phyloP scores from a whole-genome alignment of 2,113 vertebrate species.

The Tamias sibiricus region DNA sequence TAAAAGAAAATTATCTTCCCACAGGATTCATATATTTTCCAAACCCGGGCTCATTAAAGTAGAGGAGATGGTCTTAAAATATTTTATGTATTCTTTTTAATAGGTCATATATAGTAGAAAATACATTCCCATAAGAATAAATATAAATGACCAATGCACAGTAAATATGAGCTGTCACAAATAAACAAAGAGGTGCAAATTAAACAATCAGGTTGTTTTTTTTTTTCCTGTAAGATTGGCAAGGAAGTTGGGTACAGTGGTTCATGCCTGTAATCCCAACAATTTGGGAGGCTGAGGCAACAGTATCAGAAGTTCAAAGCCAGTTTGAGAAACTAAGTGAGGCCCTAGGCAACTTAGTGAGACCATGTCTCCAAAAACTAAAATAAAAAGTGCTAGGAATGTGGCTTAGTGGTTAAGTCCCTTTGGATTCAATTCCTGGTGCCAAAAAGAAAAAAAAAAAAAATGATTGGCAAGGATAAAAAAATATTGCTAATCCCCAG shows the following conservation, averaged over 20 bases:
- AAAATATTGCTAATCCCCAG: slow-evolving; percentile 27
- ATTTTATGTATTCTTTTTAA: slow-evolving; percentile 2
- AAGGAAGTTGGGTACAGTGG: neutral
- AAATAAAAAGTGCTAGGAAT: no score
- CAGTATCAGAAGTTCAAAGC: no score
- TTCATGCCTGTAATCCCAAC: no score
- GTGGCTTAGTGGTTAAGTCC: no score
- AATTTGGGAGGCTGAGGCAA: no score
- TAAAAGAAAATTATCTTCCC: neutral
- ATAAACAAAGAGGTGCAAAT: neutral
- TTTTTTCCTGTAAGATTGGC: neutral
- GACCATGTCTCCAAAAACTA: no score
- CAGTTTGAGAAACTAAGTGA: no score
- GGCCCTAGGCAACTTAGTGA: no score
- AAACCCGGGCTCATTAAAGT: neutral
- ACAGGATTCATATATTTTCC: neutral
- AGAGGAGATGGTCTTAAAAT: neutral
- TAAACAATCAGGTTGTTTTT: neutral
- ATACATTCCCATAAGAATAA: slow-evolving; percentile 5
- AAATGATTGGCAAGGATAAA: neutral
- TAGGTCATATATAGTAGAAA: neutral
- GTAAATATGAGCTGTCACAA: slow-evolving; percentile 15
- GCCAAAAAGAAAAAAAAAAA: no score
- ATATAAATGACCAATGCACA: neutral
- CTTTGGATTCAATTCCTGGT: no score